Percentiles rank a stretch among this genome's conserved stretches.
These are phyloP conservation scores for Pomacea maculata DNA, from an alignment of 1,140 invertebrate genomes.

Conservation along the genomic window DNA sequence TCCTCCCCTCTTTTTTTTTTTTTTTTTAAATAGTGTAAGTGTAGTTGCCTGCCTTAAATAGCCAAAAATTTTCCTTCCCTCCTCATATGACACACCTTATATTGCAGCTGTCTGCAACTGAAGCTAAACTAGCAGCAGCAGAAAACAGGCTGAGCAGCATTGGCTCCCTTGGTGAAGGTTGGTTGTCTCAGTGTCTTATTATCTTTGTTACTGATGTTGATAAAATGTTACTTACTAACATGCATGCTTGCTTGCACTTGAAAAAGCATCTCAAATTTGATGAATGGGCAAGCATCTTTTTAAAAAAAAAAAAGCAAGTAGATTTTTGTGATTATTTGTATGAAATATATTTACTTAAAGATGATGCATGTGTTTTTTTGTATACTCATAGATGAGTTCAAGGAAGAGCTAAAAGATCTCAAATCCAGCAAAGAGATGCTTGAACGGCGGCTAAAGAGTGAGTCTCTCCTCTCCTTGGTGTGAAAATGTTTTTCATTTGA, in stretches of 20 bases:
- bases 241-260: no score
- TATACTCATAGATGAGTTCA: constrained; percentile 7
- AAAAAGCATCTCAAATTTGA: no score
- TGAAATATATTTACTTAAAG: no score
- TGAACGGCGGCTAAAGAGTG: constrained; percentile 73
- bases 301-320: no score
- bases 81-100: background rate
- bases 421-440: constrained; percentile 76
- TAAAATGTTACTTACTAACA: no score
- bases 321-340: no score
- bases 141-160: constrained; percentile 46
- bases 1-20: background rate
- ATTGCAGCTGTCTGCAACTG: constrained; percentile 69
- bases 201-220: no score
- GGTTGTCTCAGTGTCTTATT: background rate
- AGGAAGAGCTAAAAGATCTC: constrained; percentile 77
- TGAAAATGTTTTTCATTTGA: no score
- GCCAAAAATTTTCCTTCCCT: background rate
- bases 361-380: background rate
- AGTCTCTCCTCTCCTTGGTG: background rate
- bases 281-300: no score
- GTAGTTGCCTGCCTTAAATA: background rate
- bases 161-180: constrained; percentile 8
- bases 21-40: no score
- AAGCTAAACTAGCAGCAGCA: constrained; percentile 60